These are phyloP conservation scores for Gouania willdenowi DNA, from an alignment of 2,797 vertebrate genomes.

Conservation along the genomic window DNA sequence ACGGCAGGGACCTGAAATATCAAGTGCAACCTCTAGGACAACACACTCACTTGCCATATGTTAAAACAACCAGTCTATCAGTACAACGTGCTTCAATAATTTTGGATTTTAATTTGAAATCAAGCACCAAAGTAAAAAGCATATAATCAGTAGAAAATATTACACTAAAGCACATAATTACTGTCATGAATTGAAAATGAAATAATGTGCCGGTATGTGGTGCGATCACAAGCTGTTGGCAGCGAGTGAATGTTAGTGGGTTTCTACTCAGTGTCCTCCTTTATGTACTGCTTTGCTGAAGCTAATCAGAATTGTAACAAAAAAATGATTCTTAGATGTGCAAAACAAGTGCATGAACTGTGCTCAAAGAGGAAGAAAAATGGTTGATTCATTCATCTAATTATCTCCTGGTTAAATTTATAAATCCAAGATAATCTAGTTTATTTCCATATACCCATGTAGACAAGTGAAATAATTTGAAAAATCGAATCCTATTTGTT, in stretches of 20 bases:
- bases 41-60: no score
- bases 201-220: no score
- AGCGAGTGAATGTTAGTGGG: conserved; percentile 29
- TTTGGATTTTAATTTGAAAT: conserved; percentile 8
- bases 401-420: no score
- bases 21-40: conserved; percentile 1
- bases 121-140: conserved; percentile 1
- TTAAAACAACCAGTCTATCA: no score
- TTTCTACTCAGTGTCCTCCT: conserved; percentile 46
- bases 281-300: conserved; percentile 24
- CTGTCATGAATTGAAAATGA: conserved; percentile 20
- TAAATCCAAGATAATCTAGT: no score
- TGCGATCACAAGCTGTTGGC: conserved; percentile 50
- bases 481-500: no score
- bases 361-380: background rate
- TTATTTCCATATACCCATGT: no score
- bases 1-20: conserved; percentile 12
- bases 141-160: conserved; percentile 1
- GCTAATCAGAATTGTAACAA: conserved; percentile 17
- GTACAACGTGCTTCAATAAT: no score
- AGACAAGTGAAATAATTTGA: no score
- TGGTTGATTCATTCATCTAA: background rate
- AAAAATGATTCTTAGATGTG: conserved; percentile 26
- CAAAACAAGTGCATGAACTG: conserved; percentile 6
- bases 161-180: conserved; percentile 16